These are phyloP conservation scores for Nasonia vitripennis DNA, from an alignment of 1,140 invertebrate species.

Conservation along the genomic window DNA sequence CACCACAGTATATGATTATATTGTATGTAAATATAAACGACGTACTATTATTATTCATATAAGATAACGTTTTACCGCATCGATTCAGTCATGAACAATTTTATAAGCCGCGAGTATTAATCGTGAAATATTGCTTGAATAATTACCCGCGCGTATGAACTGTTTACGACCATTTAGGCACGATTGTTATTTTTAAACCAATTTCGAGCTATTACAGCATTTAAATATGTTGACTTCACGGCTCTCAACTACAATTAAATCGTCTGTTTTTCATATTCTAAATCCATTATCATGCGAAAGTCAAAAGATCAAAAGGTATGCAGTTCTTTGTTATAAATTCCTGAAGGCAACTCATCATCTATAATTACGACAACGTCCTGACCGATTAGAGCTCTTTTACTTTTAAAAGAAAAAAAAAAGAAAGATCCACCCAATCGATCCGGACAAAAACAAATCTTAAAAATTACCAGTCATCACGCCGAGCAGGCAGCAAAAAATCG, in stretches of 20 bases:
- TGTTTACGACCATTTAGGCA: neutral
- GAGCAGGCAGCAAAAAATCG: constrained; percentile 25
- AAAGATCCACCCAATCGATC: neutral
- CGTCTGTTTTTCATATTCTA: too few species aligned
- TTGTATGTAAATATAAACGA: neutral
- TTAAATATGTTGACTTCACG: neutral
- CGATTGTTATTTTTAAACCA: neutral
- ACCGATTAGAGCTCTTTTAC: too few species aligned
- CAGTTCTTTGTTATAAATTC: neutral
- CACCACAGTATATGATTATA: neutral
- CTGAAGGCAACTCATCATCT: neutral
- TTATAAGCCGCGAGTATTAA: neutral
- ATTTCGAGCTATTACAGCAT: neutral
- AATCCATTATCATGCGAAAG: neutral
- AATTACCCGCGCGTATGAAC: neutral
- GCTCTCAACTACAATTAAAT: neutral
- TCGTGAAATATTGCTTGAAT: neutral
- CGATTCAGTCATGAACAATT: neutral
- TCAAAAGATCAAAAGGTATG: neutral
- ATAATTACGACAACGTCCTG: neutral
- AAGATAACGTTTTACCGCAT: neutral
- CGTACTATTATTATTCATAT: neutral
- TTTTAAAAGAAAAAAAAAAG: neutral
- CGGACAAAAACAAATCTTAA: neutral
- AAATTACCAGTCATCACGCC: constrained; percentile 3